Conservation (phyloP, 1,140 invertebrate species). For the Bombus soroeensis region DNA sequence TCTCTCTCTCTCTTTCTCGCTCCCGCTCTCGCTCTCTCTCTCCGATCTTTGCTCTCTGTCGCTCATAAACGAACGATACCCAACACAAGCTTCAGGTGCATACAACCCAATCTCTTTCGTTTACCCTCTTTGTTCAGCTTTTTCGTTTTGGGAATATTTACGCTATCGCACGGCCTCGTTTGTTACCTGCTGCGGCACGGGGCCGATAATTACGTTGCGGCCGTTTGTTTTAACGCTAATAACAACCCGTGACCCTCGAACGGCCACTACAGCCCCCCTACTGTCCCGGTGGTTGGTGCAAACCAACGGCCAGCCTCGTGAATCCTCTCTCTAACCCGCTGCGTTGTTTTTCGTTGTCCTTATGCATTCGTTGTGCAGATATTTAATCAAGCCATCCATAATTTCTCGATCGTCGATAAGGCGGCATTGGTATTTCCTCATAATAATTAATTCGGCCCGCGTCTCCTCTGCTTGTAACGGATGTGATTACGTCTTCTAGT, state of each 20-base stretch:
- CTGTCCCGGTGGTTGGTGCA: background rate
- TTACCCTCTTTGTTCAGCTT: constrained; percentile 18
- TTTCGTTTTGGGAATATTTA: constrained; percentile 67
- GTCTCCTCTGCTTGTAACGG: background rate
- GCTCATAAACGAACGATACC: too few relatives aligned
- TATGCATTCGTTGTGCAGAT: constrained; percentile 41
- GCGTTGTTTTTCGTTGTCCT: background rate
- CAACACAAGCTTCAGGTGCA: too few relatives aligned
- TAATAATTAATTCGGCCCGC: constrained; percentile 65
- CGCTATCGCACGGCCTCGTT: constrained; percentile 46
- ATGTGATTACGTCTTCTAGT: constrained; percentile 30
- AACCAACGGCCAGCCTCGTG: background rate
- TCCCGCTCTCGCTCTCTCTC: too few relatives aligned
- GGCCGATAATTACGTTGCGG: constrained; percentile 71
- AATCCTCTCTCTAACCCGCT: background rate
- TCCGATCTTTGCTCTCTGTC: too few relatives aligned
- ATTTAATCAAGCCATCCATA: constrained; percentile 66
- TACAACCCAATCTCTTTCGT: background rate
- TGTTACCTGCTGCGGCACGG: constrained; percentile 53
- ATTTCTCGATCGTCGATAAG: constrained; percentile 54
- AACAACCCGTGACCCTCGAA: constrained; percentile 54
- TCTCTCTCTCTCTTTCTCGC: too few relatives aligned
- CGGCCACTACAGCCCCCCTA: background rate
- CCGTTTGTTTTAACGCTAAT: constrained; percentile 71
- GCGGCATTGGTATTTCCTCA: constrained; percentile 44